Evolutionary conservation across 2,888 invertebrate species (phyloP), one percentile per base, ranked within the genome.

Genomic region (Aphodius granarius): DNA sequence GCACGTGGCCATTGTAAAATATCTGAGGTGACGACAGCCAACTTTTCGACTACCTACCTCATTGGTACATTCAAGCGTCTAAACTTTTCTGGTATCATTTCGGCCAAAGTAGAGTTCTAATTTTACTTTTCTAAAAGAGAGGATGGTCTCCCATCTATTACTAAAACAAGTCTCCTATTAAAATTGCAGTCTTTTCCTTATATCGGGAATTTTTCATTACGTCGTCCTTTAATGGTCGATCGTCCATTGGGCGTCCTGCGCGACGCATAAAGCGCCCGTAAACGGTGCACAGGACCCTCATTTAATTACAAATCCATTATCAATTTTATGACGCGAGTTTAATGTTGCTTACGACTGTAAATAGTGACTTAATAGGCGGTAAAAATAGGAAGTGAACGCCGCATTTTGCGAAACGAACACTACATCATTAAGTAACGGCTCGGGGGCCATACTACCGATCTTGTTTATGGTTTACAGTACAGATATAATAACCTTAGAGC

Each of bases 371-470:
- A 18, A 66, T 66, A 21, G 66, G n/a, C 66, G 21, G 21, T 66
- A 66, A 66, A 66, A 66, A 5, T 66, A 66, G 66, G 66, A 66
- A 66, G 66, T 66, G 21, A 66, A 66, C 21, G 66, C 66, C 66
- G 21, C 66, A 66, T 66, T 43, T 66, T 18, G 66, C 66, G 20
- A 66, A 66, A 66, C 21, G 66, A 66, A 66, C 21, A 66, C 21
- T 21, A 15, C 17, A n/a, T 21, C 66, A 3, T 21, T 66, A 21
- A 21, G 66, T 17, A 13, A 1, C 43, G 43, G 9, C 9, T 43
- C 13, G 43, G 43, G 13, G 43, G 13, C 43, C 43, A 43, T 43
- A 43, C 43, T 43, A 6, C 43, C 6, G 2, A 6, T 9, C 9
- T 43, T 43, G 43, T 43, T 43, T 43, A 43, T 43, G 43, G 43